Evolutionary conservation across 1,140 invertebrate genomes (phyloP), one percentile per base, ranked within the genome.

Genomic region (Callitettix versicolor): DNA sequence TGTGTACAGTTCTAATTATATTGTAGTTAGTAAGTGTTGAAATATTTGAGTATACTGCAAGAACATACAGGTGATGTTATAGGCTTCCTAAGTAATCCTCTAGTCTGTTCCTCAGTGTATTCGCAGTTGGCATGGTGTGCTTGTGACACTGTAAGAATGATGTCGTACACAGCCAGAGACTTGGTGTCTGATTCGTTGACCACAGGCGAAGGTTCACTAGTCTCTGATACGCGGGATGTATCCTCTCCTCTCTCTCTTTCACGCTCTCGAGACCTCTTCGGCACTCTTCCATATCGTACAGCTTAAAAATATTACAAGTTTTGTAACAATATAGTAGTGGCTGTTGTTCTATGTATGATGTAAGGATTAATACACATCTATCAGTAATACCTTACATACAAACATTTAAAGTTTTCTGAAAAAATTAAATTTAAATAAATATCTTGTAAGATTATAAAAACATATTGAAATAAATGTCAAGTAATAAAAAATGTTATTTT

Each of bases 221-320:
- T 63, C n/a, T 65, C 65, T 22, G 71, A 68, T 15, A 69, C 68
- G 18, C 67, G 66, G 26, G 59, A 47, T 11, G 66, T 48, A 38
- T 58, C 53, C 44, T 57, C 55, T 74, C 73, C 57, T 74, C 71
- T 18, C 77, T 79, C n/a, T 60, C 82, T 79, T 12, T 36, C 12
- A 53, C 82, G 77, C 69, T 94, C 91, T 60, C 92, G 78, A 17
- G 90, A 87, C 63, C 92, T 78, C 72, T 96, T 97, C 43, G 94
- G 94, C 55, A 96, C 92, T 53, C 94, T 80, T 44, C 94, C 94
- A 76, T 96, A 97, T 64, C 93, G 77, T 43, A 97, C 94, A 67
- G 94, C 94, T 96, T 75, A 33, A 74, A 74, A 44, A 64, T 38
- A 62, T 59, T 54, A 36, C 7, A 17, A 17, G 20, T 43, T 43